phyloP scores from a whole-genome alignment of 1,140 invertebrate genomes.

The Drosophila bocki region DNA sequence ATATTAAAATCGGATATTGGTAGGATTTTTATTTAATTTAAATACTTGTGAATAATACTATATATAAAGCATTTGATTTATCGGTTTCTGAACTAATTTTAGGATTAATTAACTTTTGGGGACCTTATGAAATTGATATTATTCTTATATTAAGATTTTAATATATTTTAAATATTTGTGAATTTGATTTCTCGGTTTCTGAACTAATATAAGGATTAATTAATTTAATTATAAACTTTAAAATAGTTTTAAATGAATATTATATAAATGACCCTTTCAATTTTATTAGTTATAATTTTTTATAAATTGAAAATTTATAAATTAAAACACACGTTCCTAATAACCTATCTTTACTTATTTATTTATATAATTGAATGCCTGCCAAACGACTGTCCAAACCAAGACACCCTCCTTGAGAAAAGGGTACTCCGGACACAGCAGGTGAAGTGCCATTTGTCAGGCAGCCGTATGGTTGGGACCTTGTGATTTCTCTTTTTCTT shows the following conservation, averaged over 20 bases:
- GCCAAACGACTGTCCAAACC: too few relatives aligned
- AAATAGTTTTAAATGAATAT: too few relatives aligned
- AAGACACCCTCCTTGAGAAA: background rate
- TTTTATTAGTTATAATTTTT: too few relatives aligned
- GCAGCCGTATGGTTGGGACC: background rate
- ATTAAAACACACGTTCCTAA: too few relatives aligned
- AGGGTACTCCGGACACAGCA: constrained; percentile 16
- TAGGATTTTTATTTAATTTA: background rate
- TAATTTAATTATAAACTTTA: too few relatives aligned
- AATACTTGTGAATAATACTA: background rate
- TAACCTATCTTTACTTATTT: background rate
- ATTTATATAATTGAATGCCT: constrained; percentile 4
- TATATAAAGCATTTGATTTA: background rate
- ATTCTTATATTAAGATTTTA: too few relatives aligned
- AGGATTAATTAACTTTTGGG: background rate
- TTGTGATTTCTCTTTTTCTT: constrained; percentile 9
- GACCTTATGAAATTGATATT: background rate
- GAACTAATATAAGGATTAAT: too few relatives aligned
- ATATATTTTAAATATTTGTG: background rate
- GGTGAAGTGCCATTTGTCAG: constrained; percentile 25
- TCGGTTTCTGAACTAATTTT: background rate
- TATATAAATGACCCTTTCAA: too few relatives aligned
- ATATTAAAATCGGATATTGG: background rate
- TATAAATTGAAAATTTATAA: background rate
- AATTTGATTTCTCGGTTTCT: too few relatives aligned